Base-by-base conservation (phyloP, 2,113 vertebrate genomes). In the Danio rerio region DNA sequence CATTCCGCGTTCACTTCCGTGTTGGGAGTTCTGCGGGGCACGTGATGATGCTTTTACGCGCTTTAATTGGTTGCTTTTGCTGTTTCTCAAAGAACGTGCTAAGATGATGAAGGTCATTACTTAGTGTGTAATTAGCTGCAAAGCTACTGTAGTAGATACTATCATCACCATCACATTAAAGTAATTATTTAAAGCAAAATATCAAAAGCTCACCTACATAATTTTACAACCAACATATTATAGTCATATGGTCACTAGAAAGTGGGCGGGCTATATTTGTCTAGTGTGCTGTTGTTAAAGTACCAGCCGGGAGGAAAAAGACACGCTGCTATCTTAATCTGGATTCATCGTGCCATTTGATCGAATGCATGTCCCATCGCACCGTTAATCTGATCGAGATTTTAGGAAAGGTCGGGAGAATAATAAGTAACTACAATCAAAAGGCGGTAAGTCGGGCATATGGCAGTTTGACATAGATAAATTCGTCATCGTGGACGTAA, bases 241-340 rank as follows among this genome's bases (percentile, higher is more conserved):
- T 40, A 78, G 58, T 49, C 8, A 50, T 16, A 2, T 53, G 7
- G 1, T 31, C 10, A 45, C 0, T 59, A 43, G 5, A 63, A 20
- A 78, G 74, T 62, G 58, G 75, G 7, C 16, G 49, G 61, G 76
- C 59, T 78, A 55, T 66, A 40, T 12, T 47, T 49, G 18, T 62
- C 8, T 50, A 40, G 43, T n/a, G 20, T 31, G 9, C 9, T 42
- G 75, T 31, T n/a, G 58, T 40, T 78, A 52, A 61, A 76, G 56
- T 15, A 47, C 47, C 11, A 59, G 9, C 6, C 5, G 52, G 13
- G 9, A 7, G 15, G 50, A 18, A 62, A 65, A 9, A 18, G 8
- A 63, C 21, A 47, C 7, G 5, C 10, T 62, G 73, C 9, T 49
- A 10, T 78, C 4, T 7, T 62, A 7, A 43, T 8, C 18, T 18